Base-by-base conservation (phyloP, 2,113 vertebrate genomes). In the Echinops telfairi region DNA sequence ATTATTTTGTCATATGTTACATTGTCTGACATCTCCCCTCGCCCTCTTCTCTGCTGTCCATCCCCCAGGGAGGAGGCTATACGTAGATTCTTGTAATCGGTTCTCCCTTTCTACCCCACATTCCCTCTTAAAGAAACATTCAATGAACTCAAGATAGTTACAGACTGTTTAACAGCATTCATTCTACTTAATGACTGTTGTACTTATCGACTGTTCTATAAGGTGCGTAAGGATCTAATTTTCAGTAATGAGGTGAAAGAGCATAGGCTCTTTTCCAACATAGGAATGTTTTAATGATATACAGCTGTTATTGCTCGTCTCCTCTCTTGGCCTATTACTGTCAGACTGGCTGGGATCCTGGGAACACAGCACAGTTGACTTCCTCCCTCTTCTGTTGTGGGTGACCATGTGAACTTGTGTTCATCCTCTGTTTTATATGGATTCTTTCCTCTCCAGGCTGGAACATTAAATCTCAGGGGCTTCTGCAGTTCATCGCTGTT, bases 121-220 rank as follows among this genome's bases (percentile, higher is more conserved):
- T n/a, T n/a, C n/a, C n/a, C n/a, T n/a, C n/a, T n/a, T 83, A 95
- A 90, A 89, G 64, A 36, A 83, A 73, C 33, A 38, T 75, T 86
- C 31, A 75, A 75, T 82, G 73, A 94, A 78, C 73, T 79, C 88
- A 82, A 96, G n/a, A 40, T 36, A 38, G 14, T 82, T 90, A 88
- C 70, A 73, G 53, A 83, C 68, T 47, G 78, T 62, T 84, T 20
- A 78, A 33, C 12, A 86, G 31, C n/a, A 53, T 23, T 79, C 31
- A 79, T 73, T 78, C 11, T 66, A 73, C 53, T 78, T 15, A 86
- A 60, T 33, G 68, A 29, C 31, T 2, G 23, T 15, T 79, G n/a
- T 66, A 73, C 53, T 78, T 15, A 86, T 47, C 40, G 68, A 29
- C 31, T 2, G 23, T 15, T 79, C 64, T 83, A 64, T 77, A 58